Evolutionary conservation across 2,888 invertebrate species (phyloP), one percentile per base, ranked within the genome.

Genomic region (Agrotis segetum): DNA sequence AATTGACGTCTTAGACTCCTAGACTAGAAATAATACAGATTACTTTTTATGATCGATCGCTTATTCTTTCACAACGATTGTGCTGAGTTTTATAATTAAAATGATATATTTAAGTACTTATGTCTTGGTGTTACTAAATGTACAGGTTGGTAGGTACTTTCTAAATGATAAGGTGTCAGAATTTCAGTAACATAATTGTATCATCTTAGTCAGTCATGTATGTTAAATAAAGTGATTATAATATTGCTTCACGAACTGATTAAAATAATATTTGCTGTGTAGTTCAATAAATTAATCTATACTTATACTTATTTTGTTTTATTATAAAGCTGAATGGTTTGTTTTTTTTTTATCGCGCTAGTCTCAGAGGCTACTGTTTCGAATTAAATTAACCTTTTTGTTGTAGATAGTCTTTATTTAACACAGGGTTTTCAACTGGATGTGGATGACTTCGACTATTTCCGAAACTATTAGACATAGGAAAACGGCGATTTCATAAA

Each of bases 31-130:
- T 60, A 71, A 68, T 71, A 58, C 64, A 74, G 81, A 74, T 74
- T 80, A 77, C 63, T 69, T 58, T 24, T 52, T 11, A 47, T 73
- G 83, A 86, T 73, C 70, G 77, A 84, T 84, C 68, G 71, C 62
- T 74, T 69, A 68, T 77, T 77, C 77, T 85, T 86, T 80, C 85
- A 77, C 59, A 84, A 86, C 63, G 3, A 71, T 65, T 69, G 74
- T 75, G 77, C 56, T 62, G 75, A 73, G 72, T 79, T 82, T 86
- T 81, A 66, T 81, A 82, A 86, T 85, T 85, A 86, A 79, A 82
- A 67, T 71, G 21, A 68, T 71, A 70, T 77, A 68, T 65, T 81
- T 81, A 55, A 62, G 47, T 52, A 50, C 56, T 40, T 11, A 16
- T 59, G 53, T 1, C 53, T 40, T 40, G 24, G 11, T 67, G 14